Conservation (phyloP, 2,113 vertebrate species). For the Clarias macrocephalus region DNA sequence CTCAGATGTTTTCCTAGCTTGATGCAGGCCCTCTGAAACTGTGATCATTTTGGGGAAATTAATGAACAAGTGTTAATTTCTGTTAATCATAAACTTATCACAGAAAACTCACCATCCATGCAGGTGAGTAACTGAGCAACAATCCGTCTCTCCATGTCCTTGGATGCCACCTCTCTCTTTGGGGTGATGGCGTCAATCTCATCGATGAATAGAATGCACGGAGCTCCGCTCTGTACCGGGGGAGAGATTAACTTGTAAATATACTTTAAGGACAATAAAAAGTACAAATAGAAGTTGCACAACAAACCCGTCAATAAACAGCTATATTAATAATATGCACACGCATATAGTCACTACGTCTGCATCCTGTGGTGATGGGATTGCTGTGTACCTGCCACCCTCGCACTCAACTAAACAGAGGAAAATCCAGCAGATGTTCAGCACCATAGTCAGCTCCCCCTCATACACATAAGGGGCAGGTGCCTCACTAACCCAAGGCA, state of each 20-base stretch:
- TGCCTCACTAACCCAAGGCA: too few relatives aligned
- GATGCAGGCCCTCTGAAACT: too few relatives aligned
- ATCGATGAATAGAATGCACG: constrained; percentile 95
- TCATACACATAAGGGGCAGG: too few relatives aligned
- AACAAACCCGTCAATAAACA: not conserved
- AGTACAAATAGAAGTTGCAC: not conserved
- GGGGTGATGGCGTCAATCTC: constrained; percentile 97
- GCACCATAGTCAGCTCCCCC: too few relatives aligned
- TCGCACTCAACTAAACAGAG: too few relatives aligned
- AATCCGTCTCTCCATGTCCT: constrained; percentile 98
- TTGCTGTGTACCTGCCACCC: too few relatives aligned
- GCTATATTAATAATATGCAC: not conserved
- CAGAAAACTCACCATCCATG: constrained; percentile 85
- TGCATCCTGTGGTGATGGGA: not conserved
- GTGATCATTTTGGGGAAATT: too few relatives aligned
- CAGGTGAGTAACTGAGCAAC: constrained; percentile 95
- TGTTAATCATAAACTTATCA: not conserved
- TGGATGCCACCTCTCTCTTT: constrained; percentile 92
- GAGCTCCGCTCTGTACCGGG: constrained; percentile 75
- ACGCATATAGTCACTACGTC: not conserved
- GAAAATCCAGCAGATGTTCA: too few relatives aligned
- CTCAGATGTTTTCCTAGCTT: too few relatives aligned
- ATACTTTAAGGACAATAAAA: not conserved
- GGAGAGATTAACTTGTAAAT: not conserved
- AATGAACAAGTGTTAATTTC: not conserved